Base-by-base conservation (phyloP, 2,113 vertebrate species). In the Peucedramus taeniatus region DNA sequence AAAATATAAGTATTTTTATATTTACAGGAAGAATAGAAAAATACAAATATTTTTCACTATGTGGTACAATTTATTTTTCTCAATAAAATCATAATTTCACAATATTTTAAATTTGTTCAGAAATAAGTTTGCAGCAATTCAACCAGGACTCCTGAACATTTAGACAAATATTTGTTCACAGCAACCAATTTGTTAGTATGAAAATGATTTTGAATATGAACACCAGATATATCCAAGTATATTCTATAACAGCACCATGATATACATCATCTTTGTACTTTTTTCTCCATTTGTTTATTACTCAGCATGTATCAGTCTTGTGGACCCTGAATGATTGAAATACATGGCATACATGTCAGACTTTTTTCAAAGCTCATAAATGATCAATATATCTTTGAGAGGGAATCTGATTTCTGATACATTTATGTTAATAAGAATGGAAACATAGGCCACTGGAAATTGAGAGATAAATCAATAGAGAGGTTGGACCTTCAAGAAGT, bases 381-480 rank as follows among this genome's bases (percentile, higher is more conserved):
- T 95, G 66, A 94, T 86, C 71, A 64, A 71, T 91, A 84, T 82
- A 94, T 96, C 88, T 96, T 95, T 78, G 83, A 95, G 91, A 84
- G 79, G 72, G 49, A 96, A 96, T 82, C 83, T 95, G 90, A 96
- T 97, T 97, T 97, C 94, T 94, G 96, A 97, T 94, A 95, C 93
- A 96, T 96, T 93, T 95, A 97, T 96, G 92, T 93, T 94, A 94
- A 94, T 93, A 90, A 96, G 93, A 94, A 97, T 94, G 93, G 81
- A 96, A 97, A 93, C 75, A 79, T 8, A 21, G 92, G 80, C 90
- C 93, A 92, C 87, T 97, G 65, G 94, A 97, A 97, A 97, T 74
- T 93, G 88, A 98, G 91, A 94, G 64, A 95, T 92, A 97, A 98
- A 97, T 98, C 97, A 96, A 97, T 97, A 96, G 74, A 68, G 93